These are phyloP conservation scores for Mythimna pallens DNA, from an alignment of 2,888 invertebrate species.

Conservation along the genomic window DNA sequence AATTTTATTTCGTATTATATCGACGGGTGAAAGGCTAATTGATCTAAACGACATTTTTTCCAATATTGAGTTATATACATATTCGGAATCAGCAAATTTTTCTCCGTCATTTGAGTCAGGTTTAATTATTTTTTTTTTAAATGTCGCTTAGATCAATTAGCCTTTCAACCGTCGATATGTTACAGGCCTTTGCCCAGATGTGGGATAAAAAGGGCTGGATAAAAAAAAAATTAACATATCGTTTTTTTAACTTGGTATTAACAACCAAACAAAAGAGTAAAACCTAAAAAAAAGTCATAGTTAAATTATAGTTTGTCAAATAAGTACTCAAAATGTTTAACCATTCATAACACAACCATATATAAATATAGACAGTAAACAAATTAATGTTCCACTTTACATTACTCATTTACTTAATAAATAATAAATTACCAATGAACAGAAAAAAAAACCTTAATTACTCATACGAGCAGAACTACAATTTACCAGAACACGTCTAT, in stretches of 20 bases:
- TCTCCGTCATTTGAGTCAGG: no score
- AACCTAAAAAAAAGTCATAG: neutral
- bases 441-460: conserved; percentile 32
- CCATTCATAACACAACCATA: no score
- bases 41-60: no score
- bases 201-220: no score
- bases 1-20: no score
- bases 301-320: neutral
- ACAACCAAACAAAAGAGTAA: accelerated
- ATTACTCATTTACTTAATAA: conserved; percentile 25
- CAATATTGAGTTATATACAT: no score
- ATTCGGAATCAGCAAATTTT: no score
- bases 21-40: no score
- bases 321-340: neutral
- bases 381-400: conserved; percentile 15
- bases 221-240: neutral
- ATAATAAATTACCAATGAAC: conserved; percentile 16
- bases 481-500: conserved; percentile 47
- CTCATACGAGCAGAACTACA: conserved; percentile 24
- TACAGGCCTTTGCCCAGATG: no score
- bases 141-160: no score
- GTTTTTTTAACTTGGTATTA: neutral
- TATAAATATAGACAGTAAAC: neutral
- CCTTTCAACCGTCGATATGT: no score
- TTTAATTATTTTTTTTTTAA: neutral